Percentiles rank a stretch among this genome's conserved stretches.
phyloP scores from a whole-genome alignment of 1,140 invertebrate species.

The Drosophila albomicans region DNA sequence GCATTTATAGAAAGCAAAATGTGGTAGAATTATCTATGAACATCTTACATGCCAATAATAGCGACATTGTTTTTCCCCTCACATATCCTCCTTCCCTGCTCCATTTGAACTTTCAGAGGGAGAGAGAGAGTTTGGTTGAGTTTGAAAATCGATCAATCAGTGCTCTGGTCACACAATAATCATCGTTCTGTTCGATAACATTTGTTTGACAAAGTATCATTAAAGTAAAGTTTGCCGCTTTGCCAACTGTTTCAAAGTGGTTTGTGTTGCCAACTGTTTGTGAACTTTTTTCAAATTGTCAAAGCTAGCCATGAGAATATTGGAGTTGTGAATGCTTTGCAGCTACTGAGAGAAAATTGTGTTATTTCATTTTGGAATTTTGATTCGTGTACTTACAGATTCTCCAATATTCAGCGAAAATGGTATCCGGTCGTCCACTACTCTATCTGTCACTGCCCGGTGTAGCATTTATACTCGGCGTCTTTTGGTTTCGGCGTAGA shows the following conservation, averaged over 20 bases:
- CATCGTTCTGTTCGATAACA: no score
- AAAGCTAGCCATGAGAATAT: background rate
- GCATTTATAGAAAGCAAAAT: conserved; percentile 25
- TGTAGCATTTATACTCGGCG: conserved; percentile 84
- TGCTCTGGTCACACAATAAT: no score
- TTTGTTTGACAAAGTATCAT: no score
- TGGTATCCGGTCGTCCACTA: conserved; percentile 84
- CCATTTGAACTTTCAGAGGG: background rate
- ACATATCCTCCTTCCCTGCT: background rate
- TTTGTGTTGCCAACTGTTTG: no score
- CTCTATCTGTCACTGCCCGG: conserved; percentile 84
- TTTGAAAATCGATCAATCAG: background rate
- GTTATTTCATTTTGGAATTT: no score
- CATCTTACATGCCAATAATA: background rate
- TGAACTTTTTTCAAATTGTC: background rate
- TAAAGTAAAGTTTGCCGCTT: no score
- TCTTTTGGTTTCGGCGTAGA: conserved; percentile 84
- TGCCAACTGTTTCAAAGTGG: no score
- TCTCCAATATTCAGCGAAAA: conserved; percentile 84
- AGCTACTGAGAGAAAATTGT: no score
- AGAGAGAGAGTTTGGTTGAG: background rate
- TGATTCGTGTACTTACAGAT: conserved; percentile 43
- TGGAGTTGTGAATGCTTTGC: no score
- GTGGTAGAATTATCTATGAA: conserved; percentile 23
- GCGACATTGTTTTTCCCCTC: background rate